phyloP scores from a whole-genome alignment of 2,888 invertebrate genomes.

The Drosophila paracracens region DNA sequence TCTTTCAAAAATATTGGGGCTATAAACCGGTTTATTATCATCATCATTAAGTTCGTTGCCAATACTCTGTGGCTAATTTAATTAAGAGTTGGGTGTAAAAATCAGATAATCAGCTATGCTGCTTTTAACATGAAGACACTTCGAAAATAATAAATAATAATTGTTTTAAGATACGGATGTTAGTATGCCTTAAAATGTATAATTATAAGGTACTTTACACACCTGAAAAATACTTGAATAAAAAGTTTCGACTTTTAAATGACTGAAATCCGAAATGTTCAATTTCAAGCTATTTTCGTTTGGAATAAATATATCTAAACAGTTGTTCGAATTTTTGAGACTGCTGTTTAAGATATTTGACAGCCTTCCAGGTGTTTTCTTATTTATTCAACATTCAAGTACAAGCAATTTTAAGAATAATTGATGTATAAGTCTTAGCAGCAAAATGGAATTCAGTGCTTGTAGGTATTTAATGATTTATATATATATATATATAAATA shows the following conservation, averaged over 20 bases:
- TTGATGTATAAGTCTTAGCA: slow-evolving; percentile 21
- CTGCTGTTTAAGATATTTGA: slow-evolving; percentile 29
- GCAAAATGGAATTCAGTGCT: neutral
- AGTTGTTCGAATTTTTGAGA: slow-evolving; percentile 25
- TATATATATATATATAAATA: neutral
- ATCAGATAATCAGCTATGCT: too few relatives aligned
- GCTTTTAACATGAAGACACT: too few relatives aligned
- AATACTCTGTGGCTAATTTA: neutral
- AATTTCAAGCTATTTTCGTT: slow-evolving; percentile 14
- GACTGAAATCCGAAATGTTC: slow-evolving; percentile 22
- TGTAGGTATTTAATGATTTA: neutral
- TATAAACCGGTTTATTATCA: neutral
- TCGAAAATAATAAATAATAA: too few relatives aligned
- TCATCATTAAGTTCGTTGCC: too few relatives aligned
- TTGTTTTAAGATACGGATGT: neutral
- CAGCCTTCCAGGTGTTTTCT: slow-evolving; percentile 47
- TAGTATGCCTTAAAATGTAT: too few relatives aligned
- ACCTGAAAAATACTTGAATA: neutral
- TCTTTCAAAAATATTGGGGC: neutral
- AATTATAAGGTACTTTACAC: neutral
- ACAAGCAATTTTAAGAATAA: slow-evolving; percentile 26
- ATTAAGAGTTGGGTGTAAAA: neutral
- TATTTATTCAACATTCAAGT: slow-evolving; percentile 25
- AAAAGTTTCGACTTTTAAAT: neutral
- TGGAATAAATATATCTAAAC: neutral